A percentile compares a stretch with the other conserved stretches of the same genome.
Conservation (phyloP, 2,113 vertebrate species). For the Mormyrus lacerda region DNA sequence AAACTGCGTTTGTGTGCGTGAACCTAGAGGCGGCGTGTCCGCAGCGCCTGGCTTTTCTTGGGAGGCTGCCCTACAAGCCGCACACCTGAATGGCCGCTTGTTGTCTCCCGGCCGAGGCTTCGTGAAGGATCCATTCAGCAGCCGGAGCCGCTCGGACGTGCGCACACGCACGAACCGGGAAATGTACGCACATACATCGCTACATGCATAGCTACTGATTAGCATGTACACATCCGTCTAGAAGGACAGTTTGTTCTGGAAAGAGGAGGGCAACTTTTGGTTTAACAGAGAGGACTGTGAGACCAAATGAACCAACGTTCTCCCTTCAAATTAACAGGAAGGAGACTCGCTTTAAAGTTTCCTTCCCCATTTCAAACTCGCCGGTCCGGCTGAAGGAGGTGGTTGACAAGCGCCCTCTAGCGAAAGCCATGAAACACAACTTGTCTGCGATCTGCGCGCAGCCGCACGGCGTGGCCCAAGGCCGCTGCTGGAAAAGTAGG, state of each 20-base stretch:
- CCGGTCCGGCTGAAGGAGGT: neutral
- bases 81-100: constrained; percentile 16
- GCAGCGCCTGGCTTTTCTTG: constrained; percentile 4
- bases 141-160: neutral
- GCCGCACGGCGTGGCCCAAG: neutral
- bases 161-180: neutral
- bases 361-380: neutral
- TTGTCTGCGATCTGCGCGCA: neutral
- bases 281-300: constrained; percentile 1
- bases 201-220: neutral
- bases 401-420: neutral
- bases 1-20: neutral
- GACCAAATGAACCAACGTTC: neutral
- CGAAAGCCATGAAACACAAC: neutral
- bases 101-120: neutral
- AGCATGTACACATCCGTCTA: neutral
- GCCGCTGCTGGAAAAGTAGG: neutral
- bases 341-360: neutral
- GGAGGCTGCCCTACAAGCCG: neutral
- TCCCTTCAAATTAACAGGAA: neutral
- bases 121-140: constrained; percentile 19
- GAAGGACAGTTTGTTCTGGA: neutral
- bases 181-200: neutral
- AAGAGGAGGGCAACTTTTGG: neutral
- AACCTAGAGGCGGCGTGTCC: neutral